These are phyloP conservation scores for Salvelinus sp. DNA, from an alignment of 2,113 vertebrate species.

Conservation along the genomic window DNA sequence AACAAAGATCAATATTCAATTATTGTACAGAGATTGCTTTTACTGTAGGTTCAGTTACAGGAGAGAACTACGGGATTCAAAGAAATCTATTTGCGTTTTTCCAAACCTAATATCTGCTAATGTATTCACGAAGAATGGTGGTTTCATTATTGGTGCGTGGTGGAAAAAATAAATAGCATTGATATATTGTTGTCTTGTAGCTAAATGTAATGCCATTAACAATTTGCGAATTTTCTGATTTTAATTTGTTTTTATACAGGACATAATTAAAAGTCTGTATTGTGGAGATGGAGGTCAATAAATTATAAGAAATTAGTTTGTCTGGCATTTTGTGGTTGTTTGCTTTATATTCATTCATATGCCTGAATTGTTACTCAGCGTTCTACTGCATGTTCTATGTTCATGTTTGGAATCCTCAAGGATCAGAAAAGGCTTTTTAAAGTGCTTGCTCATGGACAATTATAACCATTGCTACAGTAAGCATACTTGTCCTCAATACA, in stretches of 20 bases:
- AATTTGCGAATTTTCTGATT: background rate
- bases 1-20: slow-evolving; percentile 17
- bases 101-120: background rate
- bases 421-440: background rate
- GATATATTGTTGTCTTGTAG: background rate
- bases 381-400: background rate
- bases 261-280: background rate
- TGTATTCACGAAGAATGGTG: background rate
- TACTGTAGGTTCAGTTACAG: background rate
- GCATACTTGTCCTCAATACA: background rate
- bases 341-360: background rate
- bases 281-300: background rate
- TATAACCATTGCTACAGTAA: background rate
- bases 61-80: background rate
- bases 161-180: background rate
- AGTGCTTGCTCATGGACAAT: background rate
- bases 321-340: background rate
- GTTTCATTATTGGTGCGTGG: background rate
- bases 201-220: background rate
- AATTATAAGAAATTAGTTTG: background rate
- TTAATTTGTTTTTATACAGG: background rate
- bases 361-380: background rate
- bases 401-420: background rate
- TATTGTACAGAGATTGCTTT: slow-evolving; percentile 3
- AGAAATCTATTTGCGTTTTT: slow-evolving; percentile 4